Evolutionary conservation across 23 tunicate species (phyloP).

Genomic region (Halocynthia roretzi): DNA sequence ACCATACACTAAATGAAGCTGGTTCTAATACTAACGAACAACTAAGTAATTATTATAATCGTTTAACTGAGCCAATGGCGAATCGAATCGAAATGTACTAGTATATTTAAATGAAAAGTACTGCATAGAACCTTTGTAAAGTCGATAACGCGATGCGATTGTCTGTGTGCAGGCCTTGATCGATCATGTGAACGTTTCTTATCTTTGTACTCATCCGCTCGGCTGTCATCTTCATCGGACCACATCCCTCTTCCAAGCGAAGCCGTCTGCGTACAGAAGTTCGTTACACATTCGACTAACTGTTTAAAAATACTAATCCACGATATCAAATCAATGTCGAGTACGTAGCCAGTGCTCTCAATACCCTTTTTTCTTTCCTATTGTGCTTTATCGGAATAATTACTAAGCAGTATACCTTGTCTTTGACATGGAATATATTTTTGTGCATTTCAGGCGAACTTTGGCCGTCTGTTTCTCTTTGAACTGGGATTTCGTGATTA

Average conservation of each 20-base stretch:
- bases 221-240: conserved; percentile 63
- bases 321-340: too few species aligned
- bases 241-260: conserved; percentile 58
- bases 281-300: too few species aligned
- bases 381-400: background rate
- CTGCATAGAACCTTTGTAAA: conserved; percentile 23
- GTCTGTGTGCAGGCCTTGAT: conserved; percentile 17
- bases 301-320: too few species aligned
- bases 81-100: background rate
- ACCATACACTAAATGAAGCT: too few species aligned
- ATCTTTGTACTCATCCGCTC: conserved; percentile 11
- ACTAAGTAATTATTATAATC: too few species aligned
- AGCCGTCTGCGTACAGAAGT: conserved; percentile 3
- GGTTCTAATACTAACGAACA: too few species aligned
- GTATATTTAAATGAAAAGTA: background rate
- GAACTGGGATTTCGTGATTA: background rate
- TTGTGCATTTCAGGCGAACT: conserved; percentile 2
- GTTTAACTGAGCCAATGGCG: too few species aligned
- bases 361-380: too few species aligned
- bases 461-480: background rate
- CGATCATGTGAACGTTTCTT: conserved; percentile 7
- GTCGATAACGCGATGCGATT: conserved; percentile 72
- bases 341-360: too few species aligned
- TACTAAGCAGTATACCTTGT: conserved; percentile 31
- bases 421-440: conserved; percentile 38